A percentile compares a stretch with the other conserved stretches of the same genome.
phyloP scores from a whole-genome alignment of 2,888 invertebrate species.

The Tridacna crocea region DNA sequence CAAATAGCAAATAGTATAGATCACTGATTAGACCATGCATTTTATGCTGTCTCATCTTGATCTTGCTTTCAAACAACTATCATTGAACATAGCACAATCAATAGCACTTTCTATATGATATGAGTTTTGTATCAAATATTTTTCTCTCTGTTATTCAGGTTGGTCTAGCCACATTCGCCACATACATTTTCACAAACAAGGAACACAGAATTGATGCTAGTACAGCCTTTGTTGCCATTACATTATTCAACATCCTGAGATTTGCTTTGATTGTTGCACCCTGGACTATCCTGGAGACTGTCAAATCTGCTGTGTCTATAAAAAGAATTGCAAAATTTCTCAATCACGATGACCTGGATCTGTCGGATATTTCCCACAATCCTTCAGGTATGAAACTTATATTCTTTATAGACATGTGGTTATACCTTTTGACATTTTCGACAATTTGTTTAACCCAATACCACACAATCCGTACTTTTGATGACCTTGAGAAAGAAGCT shows the following conservation, averaged over 20 bases:
- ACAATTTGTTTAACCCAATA: too few relatives aligned
- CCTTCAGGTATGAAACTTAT: constrained; percentile 39
- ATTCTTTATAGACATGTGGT: too few relatives aligned
- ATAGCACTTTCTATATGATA: too few relatives aligned
- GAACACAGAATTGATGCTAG: constrained; percentile 88
- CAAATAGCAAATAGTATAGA: too few relatives aligned
- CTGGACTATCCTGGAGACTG: constrained; percentile 90
- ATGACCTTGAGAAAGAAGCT: too few relatives aligned
- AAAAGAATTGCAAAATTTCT: constrained; percentile 64
- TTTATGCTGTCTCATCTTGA: background rate
- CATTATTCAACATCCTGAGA: constrained; percentile 84
- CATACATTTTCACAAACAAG: constrained; percentile 75
- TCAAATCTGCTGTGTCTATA: constrained; percentile 62
- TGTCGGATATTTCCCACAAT: constrained; percentile 57
- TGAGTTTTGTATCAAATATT: too few relatives aligned
- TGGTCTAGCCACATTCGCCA: constrained; percentile 79
- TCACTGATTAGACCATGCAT: background rate
- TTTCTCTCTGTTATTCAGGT: constrained; percentile 63
- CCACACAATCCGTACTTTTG: too few relatives aligned
- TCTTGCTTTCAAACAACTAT: background rate
- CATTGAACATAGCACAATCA: too few relatives aligned
- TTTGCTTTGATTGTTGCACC: constrained; percentile 98
- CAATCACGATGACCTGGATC: constrained; percentile 64
- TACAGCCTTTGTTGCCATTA: constrained; percentile 83
- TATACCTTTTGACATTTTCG: too few relatives aligned